A percentile compares a stretch with the other conserved stretches of the same genome.
These are phyloP conservation scores for Drosophila obscura DNA, from an alignment of 1,140 invertebrate genomes.

Conservation along the genomic window DNA sequence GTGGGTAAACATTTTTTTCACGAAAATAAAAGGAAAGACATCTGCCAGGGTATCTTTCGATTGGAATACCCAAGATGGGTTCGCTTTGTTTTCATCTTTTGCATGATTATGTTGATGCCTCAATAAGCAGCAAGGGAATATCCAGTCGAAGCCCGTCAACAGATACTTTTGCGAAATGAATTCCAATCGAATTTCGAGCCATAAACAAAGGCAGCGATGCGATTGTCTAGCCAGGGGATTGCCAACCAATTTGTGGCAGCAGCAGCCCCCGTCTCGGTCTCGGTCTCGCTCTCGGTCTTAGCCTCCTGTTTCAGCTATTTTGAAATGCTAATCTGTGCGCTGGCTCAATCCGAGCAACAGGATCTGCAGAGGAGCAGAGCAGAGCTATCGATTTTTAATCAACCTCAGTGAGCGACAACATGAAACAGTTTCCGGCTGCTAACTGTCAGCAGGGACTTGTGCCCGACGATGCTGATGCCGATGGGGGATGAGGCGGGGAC, in stretches of 20 bases:
- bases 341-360: conserved; percentile 51
- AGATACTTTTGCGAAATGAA: conserved; percentile 22
- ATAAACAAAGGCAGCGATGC: conserved; percentile 10
- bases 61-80: too few relatives aligned
- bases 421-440: conserved; percentile 79
- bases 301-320: conserved; percentile 52
- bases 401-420: conserved; percentile 61
- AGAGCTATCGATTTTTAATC: conserved; percentile 79
- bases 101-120: too few relatives aligned
- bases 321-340: conserved; percentile 68
- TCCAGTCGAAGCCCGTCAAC: conserved; percentile 1
- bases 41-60: too few relatives aligned
- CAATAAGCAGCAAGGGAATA: too few relatives aligned
- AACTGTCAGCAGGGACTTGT: conserved; percentile 45
- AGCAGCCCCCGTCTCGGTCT: conserved; percentile 1
- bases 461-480: conserved; percentile 1
- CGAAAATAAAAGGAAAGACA: too few relatives aligned
- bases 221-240: neutral
- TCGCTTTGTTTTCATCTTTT: too few relatives aligned
- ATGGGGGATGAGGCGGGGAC: neutral
- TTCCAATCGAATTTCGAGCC: conserved; percentile 49
- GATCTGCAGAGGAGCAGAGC: conserved; percentile 19
- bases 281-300: conserved; percentile 3
- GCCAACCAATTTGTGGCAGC: conserved; percentile 32
- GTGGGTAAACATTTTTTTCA: too few relatives aligned